These are phyloP conservation scores for Baccha elongata DNA, from an alignment of 2,888 invertebrate species.

Conservation along the genomic window DNA sequence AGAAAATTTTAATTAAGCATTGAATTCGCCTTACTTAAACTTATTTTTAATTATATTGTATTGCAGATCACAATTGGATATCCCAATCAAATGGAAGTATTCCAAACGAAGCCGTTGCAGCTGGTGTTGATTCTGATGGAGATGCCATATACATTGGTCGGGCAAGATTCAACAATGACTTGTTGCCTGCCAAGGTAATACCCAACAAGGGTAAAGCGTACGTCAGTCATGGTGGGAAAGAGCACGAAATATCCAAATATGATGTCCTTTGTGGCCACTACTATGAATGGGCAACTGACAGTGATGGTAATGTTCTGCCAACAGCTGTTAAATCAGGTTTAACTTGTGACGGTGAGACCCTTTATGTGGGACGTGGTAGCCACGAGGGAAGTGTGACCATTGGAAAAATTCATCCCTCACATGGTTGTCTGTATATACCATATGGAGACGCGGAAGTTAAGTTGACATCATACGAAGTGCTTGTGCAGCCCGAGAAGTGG, in stretches of 20 bases:
- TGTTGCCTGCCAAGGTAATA: constrained; percentile 86
- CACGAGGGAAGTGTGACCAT: constrained; percentile 87
- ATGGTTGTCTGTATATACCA: constrained; percentile 83
- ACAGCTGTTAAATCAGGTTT: constrained; percentile 87
- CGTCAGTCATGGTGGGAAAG: constrained; percentile 85
- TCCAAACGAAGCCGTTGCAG: constrained; percentile 83
- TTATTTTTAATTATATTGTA: not conserved
- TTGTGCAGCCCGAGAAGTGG: constrained; percentile 78
- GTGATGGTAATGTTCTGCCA: constrained; percentile 85
- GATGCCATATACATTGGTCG: constrained; percentile 89
- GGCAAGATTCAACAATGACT: constrained; percentile 85
- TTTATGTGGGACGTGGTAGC: constrained; percentile 87
- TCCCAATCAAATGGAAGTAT: constrained; percentile 81
- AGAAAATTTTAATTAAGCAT: no score
- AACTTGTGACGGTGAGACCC: constrained; percentile 86
- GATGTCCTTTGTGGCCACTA: constrained; percentile 86
- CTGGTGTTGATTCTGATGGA: constrained; percentile 89
- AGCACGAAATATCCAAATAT: constrained; percentile 86
- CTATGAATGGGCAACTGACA: constrained; percentile 86
- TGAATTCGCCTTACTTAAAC: no score
- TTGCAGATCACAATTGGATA: constrained; percentile 81
- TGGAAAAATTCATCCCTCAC: constrained; percentile 86
- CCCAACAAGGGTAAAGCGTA: constrained; percentile 86
- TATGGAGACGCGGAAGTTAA: constrained; percentile 82
- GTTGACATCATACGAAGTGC: constrained; percentile 82